Conservation (phyloP, 2,113 vertebrate genomes). For the Alligator mississippiensis region DNA sequence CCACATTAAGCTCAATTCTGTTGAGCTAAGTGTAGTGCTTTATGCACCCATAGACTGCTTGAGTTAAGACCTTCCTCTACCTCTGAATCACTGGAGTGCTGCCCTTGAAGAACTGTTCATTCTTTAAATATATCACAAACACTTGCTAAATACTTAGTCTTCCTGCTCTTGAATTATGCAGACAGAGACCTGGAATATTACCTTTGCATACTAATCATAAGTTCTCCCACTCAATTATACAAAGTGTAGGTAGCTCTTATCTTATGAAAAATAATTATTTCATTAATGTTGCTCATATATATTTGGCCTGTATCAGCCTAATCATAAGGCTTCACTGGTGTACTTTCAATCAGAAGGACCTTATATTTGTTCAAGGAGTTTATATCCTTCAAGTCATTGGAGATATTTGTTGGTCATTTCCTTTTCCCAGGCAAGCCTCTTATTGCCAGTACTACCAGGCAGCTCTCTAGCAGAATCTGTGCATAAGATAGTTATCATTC, state of each 20-base stretch:
- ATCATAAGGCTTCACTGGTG: neutral
- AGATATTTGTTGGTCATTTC: neutral
- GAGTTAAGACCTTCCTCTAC: neutral
- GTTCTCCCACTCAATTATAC: neutral
- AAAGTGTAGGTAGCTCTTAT: neutral
- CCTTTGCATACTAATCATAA: neutral
- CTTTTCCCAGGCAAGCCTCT: neutral
- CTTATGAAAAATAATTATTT: accelerated
- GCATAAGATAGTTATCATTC: neutral
- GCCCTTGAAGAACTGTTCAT: neutral
- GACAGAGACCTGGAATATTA: neutral
- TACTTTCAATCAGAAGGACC: neutral
- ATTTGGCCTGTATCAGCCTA: neutral
- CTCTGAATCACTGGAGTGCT: neutral
- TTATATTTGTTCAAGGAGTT: neutral
- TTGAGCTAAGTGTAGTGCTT: too few relatives aligned
- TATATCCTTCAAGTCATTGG: neutral
- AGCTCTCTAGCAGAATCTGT: neutral
- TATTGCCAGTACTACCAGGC: neutral
- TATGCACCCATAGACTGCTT: neutral
- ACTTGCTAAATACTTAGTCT: accelerated
- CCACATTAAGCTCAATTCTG: too few relatives aligned
- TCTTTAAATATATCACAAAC: neutral
- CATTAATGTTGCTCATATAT: neutral
- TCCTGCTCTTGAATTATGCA: neutral